These are phyloP conservation scores for Ptiloglossa arizonensis DNA, from an alignment of 1,140 invertebrate species.

Conservation along the genomic window DNA sequence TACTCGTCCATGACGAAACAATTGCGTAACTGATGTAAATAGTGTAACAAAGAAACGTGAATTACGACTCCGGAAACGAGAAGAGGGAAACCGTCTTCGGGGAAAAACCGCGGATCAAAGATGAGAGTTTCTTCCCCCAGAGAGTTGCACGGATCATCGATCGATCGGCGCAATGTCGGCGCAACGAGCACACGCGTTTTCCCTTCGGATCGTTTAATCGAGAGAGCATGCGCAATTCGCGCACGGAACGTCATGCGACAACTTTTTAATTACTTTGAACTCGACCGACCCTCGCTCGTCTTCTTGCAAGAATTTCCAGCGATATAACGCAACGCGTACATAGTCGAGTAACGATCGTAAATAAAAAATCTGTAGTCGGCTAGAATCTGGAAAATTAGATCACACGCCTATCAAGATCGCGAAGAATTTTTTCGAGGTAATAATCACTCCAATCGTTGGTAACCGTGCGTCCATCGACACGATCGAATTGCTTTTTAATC, in stretches of 20 bases:
- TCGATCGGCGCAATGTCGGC: neutral
- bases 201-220: neutral
- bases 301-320: neutral
- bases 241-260: neutral
- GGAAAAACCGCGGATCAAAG: neutral
- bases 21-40: neutral
- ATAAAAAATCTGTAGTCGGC: too few relatives aligned
- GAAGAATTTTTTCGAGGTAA: too few relatives aligned
- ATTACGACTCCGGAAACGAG: neutral
- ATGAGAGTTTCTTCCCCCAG: too few relatives aligned
- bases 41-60: neutral
- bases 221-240: neutral
- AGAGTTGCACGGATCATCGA: neutral
- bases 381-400: too few relatives aligned
- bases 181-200: neutral
- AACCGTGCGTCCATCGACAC: too few relatives aligned
- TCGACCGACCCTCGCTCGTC: neutral
- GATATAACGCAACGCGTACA: too few relatives aligned
- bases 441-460: too few relatives aligned
- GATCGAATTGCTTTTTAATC: slow-evolving; percentile 4
- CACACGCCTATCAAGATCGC: too few relatives aligned
- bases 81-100: neutral
- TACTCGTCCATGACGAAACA: too few relatives aligned
- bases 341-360: too few relatives aligned
- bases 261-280: neutral